Base-by-base conservation (phyloP, 1,140 invertebrate genomes). In the Elymnias hypermnestra region DNA sequence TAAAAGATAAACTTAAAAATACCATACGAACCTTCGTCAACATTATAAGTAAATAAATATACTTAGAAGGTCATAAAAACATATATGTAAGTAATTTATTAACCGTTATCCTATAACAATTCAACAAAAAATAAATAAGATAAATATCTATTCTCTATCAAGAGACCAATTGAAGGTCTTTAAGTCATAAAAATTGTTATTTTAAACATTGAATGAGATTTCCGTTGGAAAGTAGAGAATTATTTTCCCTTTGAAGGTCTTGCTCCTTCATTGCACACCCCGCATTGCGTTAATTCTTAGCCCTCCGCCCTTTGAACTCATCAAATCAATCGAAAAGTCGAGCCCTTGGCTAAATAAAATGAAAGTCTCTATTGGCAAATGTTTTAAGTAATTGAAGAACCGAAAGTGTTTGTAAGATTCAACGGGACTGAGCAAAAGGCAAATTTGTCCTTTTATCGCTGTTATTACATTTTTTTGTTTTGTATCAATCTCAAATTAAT, bases 251-350 rank as follows among this genome's bases (percentile, higher is more conserved):
- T 82, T 81, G 69, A 78, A 77, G 65, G 37, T 42, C 63, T 50
- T 37, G 63, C 50, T 78, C 66, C 73, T 75, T 62, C 61, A 68
- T 53, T 72, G 70, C 18, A 36, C 75, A 69, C 73, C 77, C 73
- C 62, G 54, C 61, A 66, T 69, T 50, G 66, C 64, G 67, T 72
- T 82, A 82, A 83, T 83, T 82, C 68, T 14, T 51, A 55, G 49
- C 71, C 75, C 73, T 72, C 51, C 66, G 68, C 63, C 69, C 81
- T 84, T 84, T 84, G 77, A 84, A 72, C 72, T 61, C 67, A 66
- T 77, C 77, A 78, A 82, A 64, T 78, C 74, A 81, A 81, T 84
- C 81, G 76, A 73, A 72, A 84, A 81, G 70, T 72, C 75, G 73
- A 78, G 15, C 33, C 33, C 33, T 19, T 21, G 17, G 33, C 19